phyloP scores from a whole-genome alignment of 2,797 vertebrate genomes.

The Pteropus rufus region DNA sequence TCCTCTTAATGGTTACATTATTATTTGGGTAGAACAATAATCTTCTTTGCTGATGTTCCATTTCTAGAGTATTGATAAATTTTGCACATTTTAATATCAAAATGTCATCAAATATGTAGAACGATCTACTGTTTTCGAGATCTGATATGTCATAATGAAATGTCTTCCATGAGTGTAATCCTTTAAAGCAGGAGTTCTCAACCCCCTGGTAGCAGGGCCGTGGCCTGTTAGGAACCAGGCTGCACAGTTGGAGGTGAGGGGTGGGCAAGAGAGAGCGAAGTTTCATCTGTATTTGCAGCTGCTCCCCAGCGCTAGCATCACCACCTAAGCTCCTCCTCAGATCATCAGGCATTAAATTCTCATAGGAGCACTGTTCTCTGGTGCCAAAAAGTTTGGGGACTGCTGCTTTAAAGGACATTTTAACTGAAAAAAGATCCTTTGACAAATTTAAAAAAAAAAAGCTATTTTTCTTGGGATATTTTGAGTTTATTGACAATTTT shows the following conservation, averaged over 20 bases:
- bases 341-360: too few relatives aligned
- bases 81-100: conserved; percentile 84
- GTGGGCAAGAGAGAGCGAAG: too few relatives aligned
- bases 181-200: not conserved
- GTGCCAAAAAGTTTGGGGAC: too few relatives aligned
- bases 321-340: too few relatives aligned
- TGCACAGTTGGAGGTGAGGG: too few relatives aligned
- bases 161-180: conserved; percentile 54
- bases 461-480: conserved; percentile 58
- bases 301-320: too few relatives aligned
- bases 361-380: too few relatives aligned
- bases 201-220: too few relatives aligned
- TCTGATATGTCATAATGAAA: conserved; percentile 77
- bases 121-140: conserved; percentile 79
- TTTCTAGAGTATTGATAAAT: conserved; percentile 83
- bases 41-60: conserved; percentile 81
- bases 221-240: too few relatives aligned
- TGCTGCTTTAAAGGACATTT: conserved; percentile 56
- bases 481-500: conserved; percentile 74
- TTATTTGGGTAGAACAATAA: conserved; percentile 85
- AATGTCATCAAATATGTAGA: conserved; percentile 79
- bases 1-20: conserved; percentile 84
- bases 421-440: conserved; percentile 73
- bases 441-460: conserved; percentile 61
- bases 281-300: too few relatives aligned